Evolutionary conservation across 1,140 invertebrate species (phyloP), one percentile per base, ranked within the genome.

Genomic region (Achatina immaculata): DNA sequence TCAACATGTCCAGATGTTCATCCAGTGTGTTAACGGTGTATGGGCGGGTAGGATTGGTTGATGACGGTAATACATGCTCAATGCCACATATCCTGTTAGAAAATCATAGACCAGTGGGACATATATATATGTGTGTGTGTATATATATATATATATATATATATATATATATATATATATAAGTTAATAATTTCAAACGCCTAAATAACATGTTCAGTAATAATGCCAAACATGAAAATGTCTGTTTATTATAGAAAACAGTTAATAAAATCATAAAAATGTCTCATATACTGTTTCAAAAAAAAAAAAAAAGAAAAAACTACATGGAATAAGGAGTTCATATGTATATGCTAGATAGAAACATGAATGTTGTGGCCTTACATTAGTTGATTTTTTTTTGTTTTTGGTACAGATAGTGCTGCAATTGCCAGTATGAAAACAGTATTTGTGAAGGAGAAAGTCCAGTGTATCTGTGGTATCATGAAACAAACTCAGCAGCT

Each of bases 1-100:
- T 89, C 48, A 91, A 83, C 90, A 91, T 91, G 79, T 91, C 90
- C 31, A 91, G 82, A 77, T 90, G 90, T 82, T 91, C 90, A 43
- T 91, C 90, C 1, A 91, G 85, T 11, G 90, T 91, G 81, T 91
- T 91, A 3, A 75, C 71, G 0, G 90, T 90, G 82, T 87, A 91
- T 2, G 90, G 90, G 62, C 89, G 83, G 0, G 90, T 91, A 0
- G 90, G 90, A 82, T 91, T 90, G 21, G 90, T 91, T 16, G 90
- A 91, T 0, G 90, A 91, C 4, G 90, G 90, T 3, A 91, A 82
- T 3, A 90, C 87, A 72, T 88, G 86, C 0, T 74, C 75, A 55
- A 86, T 85, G n/a, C 89, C 85, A 81, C 88, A 90, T 0, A 91
- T 87, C n/a, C 79, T 74, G 43, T 51, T 24, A 40, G 31, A n/a